Evolutionary conservation across 2,113 vertebrate species (phyloP).

Genomic region (Tilapia sparmanii): DNA sequence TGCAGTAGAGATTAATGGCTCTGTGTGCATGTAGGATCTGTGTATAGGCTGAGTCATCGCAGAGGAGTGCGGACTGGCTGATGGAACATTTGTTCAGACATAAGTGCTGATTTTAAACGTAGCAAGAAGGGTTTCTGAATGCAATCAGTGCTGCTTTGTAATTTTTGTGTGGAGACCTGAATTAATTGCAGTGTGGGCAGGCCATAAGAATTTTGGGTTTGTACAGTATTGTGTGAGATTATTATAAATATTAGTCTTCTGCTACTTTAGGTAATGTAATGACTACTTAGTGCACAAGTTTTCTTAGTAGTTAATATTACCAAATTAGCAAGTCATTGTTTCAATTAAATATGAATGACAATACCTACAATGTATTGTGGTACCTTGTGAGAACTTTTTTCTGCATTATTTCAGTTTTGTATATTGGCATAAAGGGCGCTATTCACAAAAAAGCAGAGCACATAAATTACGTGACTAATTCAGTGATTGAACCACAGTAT

Average conservation of each 20-base stretch:
- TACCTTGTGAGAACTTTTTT: neutral
- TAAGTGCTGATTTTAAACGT: neutral
- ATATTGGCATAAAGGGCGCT: neutral
- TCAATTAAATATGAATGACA: neutral
- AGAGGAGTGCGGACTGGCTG: neutral
- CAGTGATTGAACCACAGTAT: neutral
- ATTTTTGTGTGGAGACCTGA: neutral
- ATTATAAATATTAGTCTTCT: neutral
- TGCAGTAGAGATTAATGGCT: conserved; percentile 28
- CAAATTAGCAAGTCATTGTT: neutral
- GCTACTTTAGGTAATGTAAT: neutral
- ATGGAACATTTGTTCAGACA: conserved; percentile 14
- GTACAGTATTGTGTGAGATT: neutral
- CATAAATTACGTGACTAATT: neutral
- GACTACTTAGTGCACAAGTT: neutral
- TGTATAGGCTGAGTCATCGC: conserved; percentile 13
- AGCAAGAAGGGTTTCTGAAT: neutral
- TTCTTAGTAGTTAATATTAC: neutral
- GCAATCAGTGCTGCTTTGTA: neutral
- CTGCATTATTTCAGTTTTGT: neutral
- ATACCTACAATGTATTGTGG: neutral
- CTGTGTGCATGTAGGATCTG: neutral
- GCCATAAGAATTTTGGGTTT: neutral
- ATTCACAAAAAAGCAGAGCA: neutral
- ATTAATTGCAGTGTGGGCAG: neutral